These are phyloP conservation scores for Acanthisitta chloris DNA, from an alignment of 2,113 vertebrate species.

Conservation along the genomic window DNA sequence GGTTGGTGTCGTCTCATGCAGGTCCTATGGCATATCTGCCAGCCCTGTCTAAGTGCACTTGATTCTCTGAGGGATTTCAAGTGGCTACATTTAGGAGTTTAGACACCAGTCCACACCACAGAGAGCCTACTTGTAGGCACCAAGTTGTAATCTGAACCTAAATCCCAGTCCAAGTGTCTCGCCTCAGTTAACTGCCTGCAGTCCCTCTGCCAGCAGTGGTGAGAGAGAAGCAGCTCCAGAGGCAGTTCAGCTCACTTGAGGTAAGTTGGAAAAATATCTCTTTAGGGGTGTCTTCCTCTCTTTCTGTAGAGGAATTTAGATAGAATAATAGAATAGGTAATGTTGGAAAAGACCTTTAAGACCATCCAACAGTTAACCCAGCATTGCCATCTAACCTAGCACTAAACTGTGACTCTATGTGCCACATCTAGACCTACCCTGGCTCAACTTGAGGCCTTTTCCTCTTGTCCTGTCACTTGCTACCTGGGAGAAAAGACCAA, in stretches of 20 bases:
- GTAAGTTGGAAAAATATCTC: not conserved
- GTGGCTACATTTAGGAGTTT: not conserved
- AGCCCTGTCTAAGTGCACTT: not conserved
- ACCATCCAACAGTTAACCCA: not conserved
- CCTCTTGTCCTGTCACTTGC: not conserved
- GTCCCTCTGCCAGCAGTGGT: not conserved
- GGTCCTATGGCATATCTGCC: not conserved
- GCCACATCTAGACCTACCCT: not conserved
- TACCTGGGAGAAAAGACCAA: not conserved
- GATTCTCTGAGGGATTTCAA: not conserved
- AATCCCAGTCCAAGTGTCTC: not conserved
- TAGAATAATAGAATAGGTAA: fast-evolving
- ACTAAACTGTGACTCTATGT: not conserved
- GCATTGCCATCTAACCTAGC: not conserved
- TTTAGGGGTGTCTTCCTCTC: not conserved
- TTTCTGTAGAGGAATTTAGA: not conserved
- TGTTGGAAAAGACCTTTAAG: not conserved
- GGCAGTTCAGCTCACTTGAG: not conserved
- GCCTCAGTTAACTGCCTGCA: not conserved
- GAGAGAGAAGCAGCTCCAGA: not conserved
- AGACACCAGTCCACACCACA: not conserved
- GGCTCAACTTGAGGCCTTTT: fast-evolving
- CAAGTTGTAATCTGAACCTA: not conserved
- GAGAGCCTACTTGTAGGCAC: not conserved
- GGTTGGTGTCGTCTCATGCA: not conserved